A percentile compares a stretch with the other conserved stretches of the same genome.
These are phyloP conservation scores for Tetragonula clypearis DNA, from an alignment of 1,140 invertebrate genomes.

Conservation along the genomic window DNA sequence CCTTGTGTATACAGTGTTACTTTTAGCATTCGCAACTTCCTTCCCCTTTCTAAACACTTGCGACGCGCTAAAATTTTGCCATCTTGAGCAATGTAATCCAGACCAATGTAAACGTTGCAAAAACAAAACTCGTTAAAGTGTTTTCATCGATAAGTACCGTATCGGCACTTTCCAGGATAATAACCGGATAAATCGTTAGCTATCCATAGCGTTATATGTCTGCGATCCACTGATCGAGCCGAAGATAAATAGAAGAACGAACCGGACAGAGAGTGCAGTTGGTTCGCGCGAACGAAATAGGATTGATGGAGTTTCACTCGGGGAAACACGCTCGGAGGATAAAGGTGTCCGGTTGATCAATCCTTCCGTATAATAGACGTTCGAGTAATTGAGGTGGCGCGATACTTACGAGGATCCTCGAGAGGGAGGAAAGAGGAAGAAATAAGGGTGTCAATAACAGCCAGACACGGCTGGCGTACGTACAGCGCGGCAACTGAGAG, in stretches of 20 bases:
- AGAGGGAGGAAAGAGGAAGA: neutral
- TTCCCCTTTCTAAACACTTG: neutral
- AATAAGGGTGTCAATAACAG: conserved; percentile 37
- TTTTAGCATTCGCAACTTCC: neutral
- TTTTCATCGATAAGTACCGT: neutral
- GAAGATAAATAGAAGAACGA: conserved; percentile 27
- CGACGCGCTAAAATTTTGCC: neutral
- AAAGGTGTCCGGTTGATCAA: conserved; percentile 22
- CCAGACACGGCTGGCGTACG: neutral
- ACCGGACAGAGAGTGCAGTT: conserved; percentile 3
- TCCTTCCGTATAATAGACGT: conserved; percentile 28
- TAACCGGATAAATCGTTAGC: conserved; percentile 6
- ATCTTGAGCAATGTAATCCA: neutral
- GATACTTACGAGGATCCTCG: neutral
- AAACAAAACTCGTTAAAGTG: neutral
- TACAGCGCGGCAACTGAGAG: neutral
- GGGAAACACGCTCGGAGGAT: conserved; percentile 14
- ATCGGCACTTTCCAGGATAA: neutral
- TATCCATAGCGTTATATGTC: conserved; percentile 4
- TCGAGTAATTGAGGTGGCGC: conserved; percentile 26
- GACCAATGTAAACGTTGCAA: neutral
- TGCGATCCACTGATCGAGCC: neutral
- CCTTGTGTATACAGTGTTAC: neutral
- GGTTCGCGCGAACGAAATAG: neutral
- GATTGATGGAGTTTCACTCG: conserved; percentile 28